Evolutionary conservation across 2,113 vertebrate species (phyloP), one percentile per base, ranked within the genome.

Genomic region (Sebastes fasciatus): DNA sequence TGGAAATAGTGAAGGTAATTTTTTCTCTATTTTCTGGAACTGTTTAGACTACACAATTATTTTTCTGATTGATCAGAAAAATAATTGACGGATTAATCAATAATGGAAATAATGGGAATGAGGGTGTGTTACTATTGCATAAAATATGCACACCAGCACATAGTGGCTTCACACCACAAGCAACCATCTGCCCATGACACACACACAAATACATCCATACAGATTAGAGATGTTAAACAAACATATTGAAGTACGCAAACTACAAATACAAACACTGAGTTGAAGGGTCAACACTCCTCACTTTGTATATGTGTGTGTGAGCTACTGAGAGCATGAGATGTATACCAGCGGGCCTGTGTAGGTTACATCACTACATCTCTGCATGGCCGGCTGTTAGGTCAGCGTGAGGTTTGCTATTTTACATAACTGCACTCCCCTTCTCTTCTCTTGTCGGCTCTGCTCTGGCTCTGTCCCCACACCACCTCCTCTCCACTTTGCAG

Each of bases 331-430:
- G 77, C 34, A 65, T 70, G 62, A 83, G 74, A 80, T 81, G 42
- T 73, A 79, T 90, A 85, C 83, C 87, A 74, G 80, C 65, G 19
- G 84, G 74, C 84, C 75, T 81, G 46, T 76, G 58, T 43, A 79
- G 63, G 83, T 94, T 92, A 95, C 90, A 81, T 93, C 92, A 93
- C 83, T 75, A 42, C 66, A 64, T 89, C 74, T 58, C 90, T 83
- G 86, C 78, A 66, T 52, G 84, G 71, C 87, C 76, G 75, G 70
- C 89, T 82, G 90, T 79, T 66, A 58, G 89, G 87, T 88, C 86
- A 88, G 87, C 71, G 17, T 72, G 85, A 86, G 86, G 69, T 86
- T 85, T 73, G 54, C 77, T 51, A 42, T 83, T 93, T 92, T 93
- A 93, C 89, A 86, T 92, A 94, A 94, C 90, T 58, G 67, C 65